phyloP scores from a whole-genome alignment of 64 coral and sea anemone genomes.

The Montipora cactus region DNA sequence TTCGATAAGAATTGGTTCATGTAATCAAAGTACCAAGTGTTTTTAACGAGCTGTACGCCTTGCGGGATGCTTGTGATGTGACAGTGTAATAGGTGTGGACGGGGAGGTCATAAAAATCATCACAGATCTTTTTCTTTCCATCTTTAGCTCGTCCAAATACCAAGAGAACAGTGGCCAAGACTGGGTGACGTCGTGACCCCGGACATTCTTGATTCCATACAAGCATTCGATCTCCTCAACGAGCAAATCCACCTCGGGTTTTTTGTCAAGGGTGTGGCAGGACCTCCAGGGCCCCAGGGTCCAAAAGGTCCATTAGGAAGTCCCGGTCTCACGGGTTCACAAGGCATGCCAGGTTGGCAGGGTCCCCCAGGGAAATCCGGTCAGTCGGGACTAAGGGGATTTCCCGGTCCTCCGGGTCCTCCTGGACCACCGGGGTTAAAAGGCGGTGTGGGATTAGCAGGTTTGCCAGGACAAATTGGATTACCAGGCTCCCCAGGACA shows the following conservation, averaged over 20 bases:
- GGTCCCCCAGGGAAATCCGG: slow-evolving; percentile 63
- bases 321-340: slow-evolving; percentile 26
- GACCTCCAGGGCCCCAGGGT: slow-evolving; percentile 53
- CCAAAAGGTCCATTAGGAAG: slow-evolving; percentile 64
- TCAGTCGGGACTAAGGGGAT: slow-evolving; percentile 34
- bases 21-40: no score
- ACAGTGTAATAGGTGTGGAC: no score
- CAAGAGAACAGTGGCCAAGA: slow-evolving; percentile 72
- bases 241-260: slow-evolving; percentile 66
- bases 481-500: slow-evolving; percentile 43
- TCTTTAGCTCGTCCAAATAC: slow-evolving; percentile 43
- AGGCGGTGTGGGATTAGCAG: slow-evolving; percentile 37
- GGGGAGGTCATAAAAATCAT: not conserved
- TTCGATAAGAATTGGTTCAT: not conserved
- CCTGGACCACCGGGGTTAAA: slow-evolving; percentile 45
- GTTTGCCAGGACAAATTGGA: slow-evolving; percentile 69
- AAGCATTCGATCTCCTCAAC: slow-evolving; percentile 60
- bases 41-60: no score
- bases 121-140: not conserved
- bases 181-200: slow-evolving; percentile 68
- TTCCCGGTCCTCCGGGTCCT: slow-evolving; percentile 40
- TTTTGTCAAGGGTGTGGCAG: slow-evolving; percentile 77
- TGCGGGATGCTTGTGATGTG: no score
- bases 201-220: slow-evolving; percentile 65
- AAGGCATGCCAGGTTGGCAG: slow-evolving; percentile 60